phyloP scores from a whole-genome alignment of 2,797 vertebrate species.

The Typhlichthys subterraneus region DNA sequence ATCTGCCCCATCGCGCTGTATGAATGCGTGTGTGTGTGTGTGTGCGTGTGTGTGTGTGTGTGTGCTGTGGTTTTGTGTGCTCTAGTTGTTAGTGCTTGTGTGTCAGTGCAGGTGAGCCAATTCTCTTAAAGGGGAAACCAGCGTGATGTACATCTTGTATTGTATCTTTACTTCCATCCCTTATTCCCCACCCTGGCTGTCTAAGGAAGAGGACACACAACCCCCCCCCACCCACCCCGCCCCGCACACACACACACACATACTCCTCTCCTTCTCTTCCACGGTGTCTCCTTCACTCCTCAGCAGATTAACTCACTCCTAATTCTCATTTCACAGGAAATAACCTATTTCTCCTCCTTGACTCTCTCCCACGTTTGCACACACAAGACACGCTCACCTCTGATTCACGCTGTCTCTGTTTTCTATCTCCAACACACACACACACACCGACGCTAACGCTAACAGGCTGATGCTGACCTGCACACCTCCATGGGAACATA shows the following conservation, averaged over 20 bases:
- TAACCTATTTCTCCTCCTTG: conserved; percentile 76
- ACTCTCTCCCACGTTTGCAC: conserved; percentile 55
- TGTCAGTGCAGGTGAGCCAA: conserved; percentile 40
- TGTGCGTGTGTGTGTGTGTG: conserved; percentile 23
- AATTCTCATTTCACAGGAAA: conserved; percentile 86
- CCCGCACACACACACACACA: background rate
- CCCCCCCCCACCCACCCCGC: conserved; percentile 33
- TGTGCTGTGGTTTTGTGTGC: conserved; percentile 28
- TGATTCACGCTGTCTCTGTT: conserved; percentile 49
- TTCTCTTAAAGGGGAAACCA: conserved; percentile 35
- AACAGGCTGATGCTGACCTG: conserved; percentile 11
- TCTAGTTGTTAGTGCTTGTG: conserved; percentile 41
- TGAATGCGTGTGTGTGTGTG: conserved; percentile 34
- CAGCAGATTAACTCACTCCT: conserved; percentile 78
- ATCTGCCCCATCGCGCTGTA: conserved; percentile 59
- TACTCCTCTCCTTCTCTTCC: conserved; percentile 48
- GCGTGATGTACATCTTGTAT: conserved; percentile 31
- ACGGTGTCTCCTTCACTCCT: conserved; percentile 58
- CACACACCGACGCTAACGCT: conserved; percentile 44
- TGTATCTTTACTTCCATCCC: conserved; percentile 68
- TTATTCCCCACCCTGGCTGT: conserved; percentile 65
- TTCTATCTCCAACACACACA: conserved; percentile 36
- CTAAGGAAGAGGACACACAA: conserved; percentile 73
- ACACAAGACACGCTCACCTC: conserved; percentile 60
- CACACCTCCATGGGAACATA: conserved; percentile 38